phyloP scores from a whole-genome alignment of 1,140 invertebrate genomes.

The Microplitis demolitor region DNA sequence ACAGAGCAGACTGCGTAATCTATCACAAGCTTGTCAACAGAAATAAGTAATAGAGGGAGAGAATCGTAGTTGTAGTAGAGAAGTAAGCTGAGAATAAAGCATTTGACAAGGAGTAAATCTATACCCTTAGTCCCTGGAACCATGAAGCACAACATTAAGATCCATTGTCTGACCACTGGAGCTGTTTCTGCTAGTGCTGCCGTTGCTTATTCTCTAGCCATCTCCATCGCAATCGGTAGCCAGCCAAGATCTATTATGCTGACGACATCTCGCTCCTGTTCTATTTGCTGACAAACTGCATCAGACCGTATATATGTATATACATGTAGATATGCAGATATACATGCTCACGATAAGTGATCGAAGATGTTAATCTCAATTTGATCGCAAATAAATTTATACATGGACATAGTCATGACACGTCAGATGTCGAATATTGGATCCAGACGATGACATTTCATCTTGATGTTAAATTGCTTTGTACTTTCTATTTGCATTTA shows the following conservation, averaged over 20 bases:
- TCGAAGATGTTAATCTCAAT: slow-evolving; percentile 39
- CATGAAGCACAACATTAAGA: slow-evolving; percentile 41
- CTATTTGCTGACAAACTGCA: slow-evolving; percentile 35
- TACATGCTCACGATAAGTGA: slow-evolving; percentile 4
- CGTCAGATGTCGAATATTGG: not conserved
- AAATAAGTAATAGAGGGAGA: too few species aligned
- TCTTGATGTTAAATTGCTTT: not conserved
- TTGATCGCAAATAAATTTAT: not conserved
- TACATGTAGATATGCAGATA: not conserved
- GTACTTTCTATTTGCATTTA: not conserved
- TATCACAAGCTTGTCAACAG: too few species aligned
- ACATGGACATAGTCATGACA: not conserved
- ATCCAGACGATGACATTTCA: not conserved
- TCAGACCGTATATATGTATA: slow-evolving; percentile 33
- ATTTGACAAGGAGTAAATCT: not conserved
- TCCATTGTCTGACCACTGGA: slow-evolving; percentile 39
- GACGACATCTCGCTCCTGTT: slow-evolving; percentile 27
- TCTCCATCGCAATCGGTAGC: slow-evolving; percentile 26
- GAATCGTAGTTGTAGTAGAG: too few species aligned
- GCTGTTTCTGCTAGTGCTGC: not conserved
- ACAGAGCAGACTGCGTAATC: too few species aligned
- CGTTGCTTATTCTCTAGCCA: too few species aligned
- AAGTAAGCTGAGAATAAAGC: slow-evolving; percentile 1
- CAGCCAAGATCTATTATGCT: slow-evolving; percentile 34
- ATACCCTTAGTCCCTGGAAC: not conserved